Percentiles rank a stretch among this genome's conserved stretches.
phyloP scores from a whole-genome alignment of 2,113 vertebrate species.

The Onychorhynchus coronatus region DNA sequence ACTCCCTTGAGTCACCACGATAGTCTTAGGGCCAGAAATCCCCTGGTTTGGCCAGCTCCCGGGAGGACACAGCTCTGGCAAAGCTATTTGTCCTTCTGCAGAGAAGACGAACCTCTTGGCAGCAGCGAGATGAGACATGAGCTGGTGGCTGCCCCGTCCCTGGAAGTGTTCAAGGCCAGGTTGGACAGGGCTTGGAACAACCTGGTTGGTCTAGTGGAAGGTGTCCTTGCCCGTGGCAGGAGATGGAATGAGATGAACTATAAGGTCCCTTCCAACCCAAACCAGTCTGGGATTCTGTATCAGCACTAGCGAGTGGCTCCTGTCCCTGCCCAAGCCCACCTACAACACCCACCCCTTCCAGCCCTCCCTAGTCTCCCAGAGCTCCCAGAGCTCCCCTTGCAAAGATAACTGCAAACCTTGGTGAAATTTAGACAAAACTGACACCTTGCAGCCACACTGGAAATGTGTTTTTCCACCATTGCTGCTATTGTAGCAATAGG shows the following conservation, averaged over 20 bases:
- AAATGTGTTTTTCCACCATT: neutral
- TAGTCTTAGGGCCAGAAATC: neutral
- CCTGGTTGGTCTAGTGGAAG: neutral
- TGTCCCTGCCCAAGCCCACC: neutral
- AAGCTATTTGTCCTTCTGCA: neutral
- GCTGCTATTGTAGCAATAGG: neutral
- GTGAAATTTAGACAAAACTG: neutral
- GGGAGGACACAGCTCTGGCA: neutral
- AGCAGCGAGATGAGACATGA: neutral
- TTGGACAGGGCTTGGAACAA: neutral
- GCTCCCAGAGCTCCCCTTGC: neutral
- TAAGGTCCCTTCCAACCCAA: neutral
- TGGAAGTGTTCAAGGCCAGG: neutral
- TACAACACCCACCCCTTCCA: neutral
- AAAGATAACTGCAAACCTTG: neutral
- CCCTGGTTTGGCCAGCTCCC: neutral
- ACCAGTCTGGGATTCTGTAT: rapidly evolving
- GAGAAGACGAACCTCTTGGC: neutral
- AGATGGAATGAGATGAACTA: neutral
- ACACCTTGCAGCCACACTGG: neutral
- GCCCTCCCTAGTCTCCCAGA: neutral
- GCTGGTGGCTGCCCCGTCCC: neutral
- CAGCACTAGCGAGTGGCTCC: neutral
- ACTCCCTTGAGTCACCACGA: neutral
- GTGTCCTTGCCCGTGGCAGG: neutral